These are phyloP conservation scores for Scolopax bukidnonensis DNA, from an alignment of 2,797 vertebrate species.

Conservation along the genomic window DNA sequence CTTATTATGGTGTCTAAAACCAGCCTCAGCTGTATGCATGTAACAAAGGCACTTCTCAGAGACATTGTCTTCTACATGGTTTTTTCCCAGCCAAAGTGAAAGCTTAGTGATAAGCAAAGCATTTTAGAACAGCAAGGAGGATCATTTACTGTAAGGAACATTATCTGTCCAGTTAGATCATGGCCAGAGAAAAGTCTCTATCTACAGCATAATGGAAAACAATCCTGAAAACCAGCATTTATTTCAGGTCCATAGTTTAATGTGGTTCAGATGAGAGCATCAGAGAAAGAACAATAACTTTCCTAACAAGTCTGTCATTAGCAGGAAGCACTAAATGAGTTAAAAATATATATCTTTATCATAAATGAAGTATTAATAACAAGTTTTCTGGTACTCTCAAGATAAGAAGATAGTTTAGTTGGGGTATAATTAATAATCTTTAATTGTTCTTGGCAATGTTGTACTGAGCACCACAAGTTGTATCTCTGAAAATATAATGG, in stretches of 20 bases:
- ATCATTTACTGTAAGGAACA: not conserved
- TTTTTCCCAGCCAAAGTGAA: not conserved
- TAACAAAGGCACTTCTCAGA: not conserved
- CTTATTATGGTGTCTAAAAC: not conserved
- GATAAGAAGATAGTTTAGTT: slow-evolving; percentile 22
- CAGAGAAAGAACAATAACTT: not conserved
- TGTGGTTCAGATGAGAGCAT: not conserved
- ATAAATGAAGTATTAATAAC: not conserved
- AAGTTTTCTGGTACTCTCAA: slow-evolving; percentile 8
- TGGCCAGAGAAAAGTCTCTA: not conserved
- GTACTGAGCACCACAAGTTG: not conserved
- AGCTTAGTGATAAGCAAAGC: not conserved
- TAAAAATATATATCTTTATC: not conserved
- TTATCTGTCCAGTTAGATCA: not conserved
- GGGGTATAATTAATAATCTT: slow-evolving; percentile 42
- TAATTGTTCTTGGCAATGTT: slow-evolving; percentile 54
- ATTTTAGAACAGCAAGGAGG: not conserved
- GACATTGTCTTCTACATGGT: not conserved
- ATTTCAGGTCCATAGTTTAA: not conserved
- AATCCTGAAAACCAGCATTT: not conserved
- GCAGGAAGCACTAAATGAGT: not conserved
- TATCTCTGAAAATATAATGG: slow-evolving; percentile 57
- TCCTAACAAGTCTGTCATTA: not conserved
- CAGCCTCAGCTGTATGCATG: not conserved
- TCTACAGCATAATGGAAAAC: not conserved